Base-by-base conservation (phyloP, 1,140 invertebrate species). In the Nasonia vitripennis region DNA sequence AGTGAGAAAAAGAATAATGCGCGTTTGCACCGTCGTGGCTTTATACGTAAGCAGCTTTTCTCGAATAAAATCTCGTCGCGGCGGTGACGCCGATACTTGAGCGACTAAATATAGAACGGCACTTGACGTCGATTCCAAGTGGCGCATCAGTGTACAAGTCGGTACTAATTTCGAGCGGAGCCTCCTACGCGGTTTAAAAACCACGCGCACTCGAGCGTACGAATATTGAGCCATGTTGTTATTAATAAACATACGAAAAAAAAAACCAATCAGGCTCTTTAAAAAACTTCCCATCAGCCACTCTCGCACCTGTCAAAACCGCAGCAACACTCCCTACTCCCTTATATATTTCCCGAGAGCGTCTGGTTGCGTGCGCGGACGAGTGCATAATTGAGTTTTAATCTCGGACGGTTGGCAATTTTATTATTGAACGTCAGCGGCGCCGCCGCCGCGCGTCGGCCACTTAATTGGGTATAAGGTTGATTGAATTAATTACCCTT, bases 301-400 rank as follows among this genome's bases (percentile, higher is more conserved):
- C 62, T n/a, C 62, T n/a, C 27, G 68, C 23, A 71, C 68, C 68
- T 71, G 68, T 71, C 68, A 71, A 45, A 45, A 23, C 45, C 45
- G 41, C 75, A 0, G 20, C 75, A 11, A 3, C 45, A n/a, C 45
- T 2, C 45, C 0, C 75, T 27, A 27, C 27, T 11, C 75, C 34
- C 41, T 17, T 78, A n/a, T 7, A 11, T 10, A 23, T 68, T 68
- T 27, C 10, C 2, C 4, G 11, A 0, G 23, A 3, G 17, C 55
- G 55, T 55, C 17, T 55, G 77, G n/a, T 34, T 31, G 73, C 37
- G 34, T 45, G 75, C 41, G n/a, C 51, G 45, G 51, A 41, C 75
- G 55, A 85, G 78, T 62, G 68, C 71, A 74, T 75, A 85, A 84
- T 84, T 84, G 78, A 85, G 78, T 85, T 85, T 85, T 85, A 81